Evolutionary conservation across 1,140 invertebrate genomes (phyloP).

Genomic region (Tetragonula clypearis): DNA sequence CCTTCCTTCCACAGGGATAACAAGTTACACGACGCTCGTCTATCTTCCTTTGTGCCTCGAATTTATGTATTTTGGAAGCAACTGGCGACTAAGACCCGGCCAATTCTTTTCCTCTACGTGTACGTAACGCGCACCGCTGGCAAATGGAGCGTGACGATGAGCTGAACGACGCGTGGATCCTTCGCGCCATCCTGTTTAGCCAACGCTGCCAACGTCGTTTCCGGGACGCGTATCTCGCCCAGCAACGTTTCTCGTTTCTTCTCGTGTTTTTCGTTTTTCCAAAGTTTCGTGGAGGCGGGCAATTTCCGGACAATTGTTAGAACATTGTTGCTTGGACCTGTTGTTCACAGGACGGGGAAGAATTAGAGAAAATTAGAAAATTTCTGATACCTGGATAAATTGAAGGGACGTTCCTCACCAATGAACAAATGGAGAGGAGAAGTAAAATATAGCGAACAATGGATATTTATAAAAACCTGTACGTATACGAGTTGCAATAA

Average conservation of each 20-base stretch:
- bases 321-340: neutral
- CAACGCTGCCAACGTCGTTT: neutral
- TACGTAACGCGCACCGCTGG: neutral
- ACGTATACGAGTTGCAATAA: neutral
- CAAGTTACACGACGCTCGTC: conserved; percentile 56
- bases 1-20: conserved; percentile 17
- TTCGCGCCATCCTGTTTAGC: neutral
- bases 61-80: conserved; percentile 55
- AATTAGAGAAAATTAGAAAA: neutral
- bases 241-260: neutral
- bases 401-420: neutral
- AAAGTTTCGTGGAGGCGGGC: too few relatives aligned
- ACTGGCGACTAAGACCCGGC: conserved; percentile 1
- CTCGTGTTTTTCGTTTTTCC: neutral
- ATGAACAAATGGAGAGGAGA: too few relatives aligned
- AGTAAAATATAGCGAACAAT: neutral
- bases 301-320: neutral
- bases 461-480: neutral
- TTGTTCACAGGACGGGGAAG: neutral
- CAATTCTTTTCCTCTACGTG: conserved; percentile 15
- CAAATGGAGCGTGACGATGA: conserved; percentile 27
- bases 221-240: neutral
- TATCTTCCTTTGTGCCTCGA: conserved; percentile 56
- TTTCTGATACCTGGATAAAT: neutral
- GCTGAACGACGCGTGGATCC: neutral